A percentile compares a stretch with the other conserved stretches of the same genome.
Conservation (phyloP, 2,113 vertebrate species). For the Myanophis thanlyinensis region DNA sequence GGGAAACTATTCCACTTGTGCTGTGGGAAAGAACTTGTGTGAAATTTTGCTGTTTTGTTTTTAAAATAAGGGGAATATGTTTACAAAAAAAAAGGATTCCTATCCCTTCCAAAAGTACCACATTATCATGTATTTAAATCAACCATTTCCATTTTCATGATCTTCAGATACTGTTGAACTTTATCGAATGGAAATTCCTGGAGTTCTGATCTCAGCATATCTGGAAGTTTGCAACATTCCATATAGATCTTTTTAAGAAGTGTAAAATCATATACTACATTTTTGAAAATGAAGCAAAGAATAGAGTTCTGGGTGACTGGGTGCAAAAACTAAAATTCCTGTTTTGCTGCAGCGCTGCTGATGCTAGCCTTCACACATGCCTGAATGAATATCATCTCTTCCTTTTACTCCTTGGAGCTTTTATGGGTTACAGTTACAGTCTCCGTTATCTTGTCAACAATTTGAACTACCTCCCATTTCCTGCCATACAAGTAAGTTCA, state of each 20-base stretch:
- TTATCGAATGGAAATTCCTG: background rate
- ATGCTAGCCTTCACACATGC: constrained; percentile 68
- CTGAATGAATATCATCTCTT: constrained; percentile 92
- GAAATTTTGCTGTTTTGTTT: background rate
- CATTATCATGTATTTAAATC: background rate
- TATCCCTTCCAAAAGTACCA: background rate
- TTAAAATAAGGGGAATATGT: background rate
- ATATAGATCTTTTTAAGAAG: background rate
- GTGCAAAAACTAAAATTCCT: background rate
- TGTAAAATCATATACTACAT: background rate
- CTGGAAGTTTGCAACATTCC: background rate
- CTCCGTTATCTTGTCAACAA: constrained; percentile 87
- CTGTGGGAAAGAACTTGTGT: background rate
- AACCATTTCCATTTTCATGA: background rate
- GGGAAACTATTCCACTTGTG: too few relatives aligned
- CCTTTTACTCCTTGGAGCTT: constrained; percentile 86
- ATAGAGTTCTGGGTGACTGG: background rate
- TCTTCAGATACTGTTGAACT: background rate
- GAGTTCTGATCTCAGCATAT: background rate
- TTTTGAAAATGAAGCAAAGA: background rate
- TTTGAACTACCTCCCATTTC: constrained; percentile 92
- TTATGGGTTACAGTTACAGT: constrained; percentile 89
- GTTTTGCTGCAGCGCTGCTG: constrained; percentile 44
- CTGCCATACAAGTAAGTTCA: constrained; percentile 84
- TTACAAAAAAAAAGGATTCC: background rate